Evolutionary conservation across 2,113 vertebrate genomes (phyloP), one percentile per base, ranked within the genome.

Genomic region (Coturnix japonica): DNA sequence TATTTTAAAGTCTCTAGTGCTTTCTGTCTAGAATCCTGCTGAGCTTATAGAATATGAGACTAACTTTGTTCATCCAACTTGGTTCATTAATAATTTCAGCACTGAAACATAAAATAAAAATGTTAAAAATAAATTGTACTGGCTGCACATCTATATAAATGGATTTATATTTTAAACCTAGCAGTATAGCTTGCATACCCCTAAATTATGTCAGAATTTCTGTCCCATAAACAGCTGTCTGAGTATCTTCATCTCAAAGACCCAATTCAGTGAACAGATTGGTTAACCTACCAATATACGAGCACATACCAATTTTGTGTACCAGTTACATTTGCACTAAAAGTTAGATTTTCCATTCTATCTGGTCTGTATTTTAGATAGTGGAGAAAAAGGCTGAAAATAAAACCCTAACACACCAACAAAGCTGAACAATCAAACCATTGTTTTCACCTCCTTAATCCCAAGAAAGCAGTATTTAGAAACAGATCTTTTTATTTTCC

Each of bases 261-360:
- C n/a, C 65, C 69, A 95, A 51, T 8, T 87, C 12, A 73, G n/a
- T 35, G 74, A 53, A 44, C 65, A 80, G 77, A 91, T 80, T 81
- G 72, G 90, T 77, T 91, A 91, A 88, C 65, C 65, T 83, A 81
- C 64, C 79, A 91, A 65, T 78, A 75, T 53, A 83, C 23, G 90
- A 47, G 43, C 79, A 93, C 87, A 85, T 60, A 91, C 64, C 67
- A 95, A 90, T 95, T 95, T 93, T 78, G 82, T 78, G 65, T 90
- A 69, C 65, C 74, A 73, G 84, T 60, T 47, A 53, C 6, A 60
- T 83, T 95, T 91, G 39, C 61, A 47, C 26, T 61, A 44, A 43
- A 19, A 69, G 43, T 81, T 91, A 89, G 69, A 67, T 88, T 91
- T 95, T 86, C 92, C 85, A 41, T 16, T 83, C 65, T 67, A 78